Evolutionary conservation across 2,113 vertebrate species (phyloP).

Genomic region (Osmerus mordax): DNA sequence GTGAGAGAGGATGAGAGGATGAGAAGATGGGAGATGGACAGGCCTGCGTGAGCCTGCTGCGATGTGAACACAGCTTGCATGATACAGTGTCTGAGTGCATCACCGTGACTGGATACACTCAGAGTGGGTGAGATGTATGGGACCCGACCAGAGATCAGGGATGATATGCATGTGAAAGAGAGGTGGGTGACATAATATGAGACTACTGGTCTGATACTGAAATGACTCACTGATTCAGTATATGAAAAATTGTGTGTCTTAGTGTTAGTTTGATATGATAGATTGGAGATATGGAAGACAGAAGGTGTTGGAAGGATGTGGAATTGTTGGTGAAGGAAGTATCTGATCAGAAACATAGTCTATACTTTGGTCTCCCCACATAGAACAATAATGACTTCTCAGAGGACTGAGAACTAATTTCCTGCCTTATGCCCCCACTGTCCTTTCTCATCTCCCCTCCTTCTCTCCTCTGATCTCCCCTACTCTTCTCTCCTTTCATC

Average conservation of each 20-base stretch:
- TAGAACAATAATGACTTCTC: too few relatives aligned
- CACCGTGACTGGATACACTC: neutral
- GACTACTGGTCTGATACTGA: neutral
- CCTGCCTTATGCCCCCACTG: too few relatives aligned
- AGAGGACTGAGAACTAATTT: too few relatives aligned
- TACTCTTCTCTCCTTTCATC: too few relatives aligned
- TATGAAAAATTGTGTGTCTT: neutral
- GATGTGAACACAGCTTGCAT: neutral
- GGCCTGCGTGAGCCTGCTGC: neutral
- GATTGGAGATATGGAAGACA: neutral
- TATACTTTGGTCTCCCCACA: too few relatives aligned
- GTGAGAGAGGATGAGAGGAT: conserved; percentile 1
- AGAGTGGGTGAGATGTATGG: conserved; percentile 1
- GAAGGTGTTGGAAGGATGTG: conserved; percentile 1
- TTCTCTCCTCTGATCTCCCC: too few relatives aligned
- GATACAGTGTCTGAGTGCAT: conserved; percentile 13
- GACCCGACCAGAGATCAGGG: conserved; percentile 10
- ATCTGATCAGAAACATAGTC: too few relatives aligned
- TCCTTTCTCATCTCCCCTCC: too few relatives aligned
- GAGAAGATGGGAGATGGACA: neutral
- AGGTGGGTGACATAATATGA: neutral
- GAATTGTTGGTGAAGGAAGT: too few relatives aligned
- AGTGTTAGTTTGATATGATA: conserved; percentile 1
- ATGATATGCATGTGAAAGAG: neutral
- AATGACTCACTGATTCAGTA: neutral